These are phyloP conservation scores for Synergus japonicus DNA, from an alignment of 2,888 invertebrate genomes.

Conservation along the genomic window DNA sequence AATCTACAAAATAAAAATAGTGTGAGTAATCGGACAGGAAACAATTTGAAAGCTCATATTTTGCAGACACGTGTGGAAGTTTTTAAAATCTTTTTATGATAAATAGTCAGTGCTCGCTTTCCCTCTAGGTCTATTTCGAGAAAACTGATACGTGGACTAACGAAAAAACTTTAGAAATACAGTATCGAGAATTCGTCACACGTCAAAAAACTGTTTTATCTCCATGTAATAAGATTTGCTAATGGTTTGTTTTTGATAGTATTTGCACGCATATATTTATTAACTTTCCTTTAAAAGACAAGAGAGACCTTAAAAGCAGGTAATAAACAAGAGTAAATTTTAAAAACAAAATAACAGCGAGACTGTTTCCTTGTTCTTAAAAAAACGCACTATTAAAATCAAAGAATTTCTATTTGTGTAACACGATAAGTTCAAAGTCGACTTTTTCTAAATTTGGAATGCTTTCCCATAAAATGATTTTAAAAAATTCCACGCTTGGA, in stretches of 20 bases:
- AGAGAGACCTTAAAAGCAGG: background rate
- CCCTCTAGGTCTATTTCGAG: constrained; percentile 2
- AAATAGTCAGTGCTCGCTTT: background rate
- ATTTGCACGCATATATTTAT: background rate
- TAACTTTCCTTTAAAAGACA: background rate
- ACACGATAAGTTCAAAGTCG: constrained; percentile 21
- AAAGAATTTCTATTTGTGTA: constrained; percentile 39
- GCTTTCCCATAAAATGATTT: constrained; percentile 11
- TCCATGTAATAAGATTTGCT: background rate
- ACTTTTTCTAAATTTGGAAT: constrained; percentile 30
- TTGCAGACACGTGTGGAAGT: background rate
- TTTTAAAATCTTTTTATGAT: background rate
- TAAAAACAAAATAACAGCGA: constrained; percentile 26
- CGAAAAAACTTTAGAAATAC: background rate
- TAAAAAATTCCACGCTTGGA: constrained; percentile 35
- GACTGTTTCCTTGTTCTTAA: constrained; percentile 18
- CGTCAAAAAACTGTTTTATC: background rate
- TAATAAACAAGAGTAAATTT: constrained; percentile 11
- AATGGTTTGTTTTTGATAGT: background rate
- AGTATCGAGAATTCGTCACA: background rate
- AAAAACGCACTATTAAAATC: constrained; percentile 26
- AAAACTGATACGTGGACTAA: background rate
- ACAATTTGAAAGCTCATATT: background rate
- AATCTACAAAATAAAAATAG: background rate
- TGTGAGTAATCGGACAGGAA: background rate